These are phyloP conservation scores for Microhierax caerulescens DNA, from an alignment of 2,797 vertebrate species.

Conservation along the genomic window DNA sequence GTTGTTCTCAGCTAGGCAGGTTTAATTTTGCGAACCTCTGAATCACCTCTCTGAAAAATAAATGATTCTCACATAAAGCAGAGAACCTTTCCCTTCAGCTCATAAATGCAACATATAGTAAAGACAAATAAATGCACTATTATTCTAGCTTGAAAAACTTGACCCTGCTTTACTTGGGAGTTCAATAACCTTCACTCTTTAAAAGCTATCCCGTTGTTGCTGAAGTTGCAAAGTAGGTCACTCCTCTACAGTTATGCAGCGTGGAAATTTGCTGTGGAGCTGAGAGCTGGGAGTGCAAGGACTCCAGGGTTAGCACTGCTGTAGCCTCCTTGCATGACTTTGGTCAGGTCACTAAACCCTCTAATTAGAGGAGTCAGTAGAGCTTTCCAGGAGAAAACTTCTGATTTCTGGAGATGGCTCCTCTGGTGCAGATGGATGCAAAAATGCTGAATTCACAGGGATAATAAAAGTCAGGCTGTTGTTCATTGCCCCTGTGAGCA, in stretches of 20 bases:
- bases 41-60: neutral
- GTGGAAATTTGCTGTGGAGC: neutral
- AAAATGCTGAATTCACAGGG: neutral
- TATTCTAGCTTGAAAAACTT: neutral
- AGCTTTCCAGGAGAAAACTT: neutral
- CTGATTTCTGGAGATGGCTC: neutral
- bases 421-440: neutral
- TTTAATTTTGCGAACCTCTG: neutral
- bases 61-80: neutral
- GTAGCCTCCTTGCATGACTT: neutral
- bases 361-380: neutral
- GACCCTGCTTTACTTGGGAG: neutral
- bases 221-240: neutral
- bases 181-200: neutral
- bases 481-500: neutral
- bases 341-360: neutral
- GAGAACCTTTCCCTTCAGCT: neutral
- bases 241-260: neutral
- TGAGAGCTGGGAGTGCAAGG: neutral
- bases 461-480: neutral
- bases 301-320: neutral
- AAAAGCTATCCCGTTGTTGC: neutral
- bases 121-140: neutral
- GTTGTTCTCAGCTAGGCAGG: neutral
- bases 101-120: neutral